Evolutionary conservation across 2,113 vertebrate species (phyloP), one percentile per base, ranked within the genome.

Genomic region (Spheniscus mendiculus): DNA sequence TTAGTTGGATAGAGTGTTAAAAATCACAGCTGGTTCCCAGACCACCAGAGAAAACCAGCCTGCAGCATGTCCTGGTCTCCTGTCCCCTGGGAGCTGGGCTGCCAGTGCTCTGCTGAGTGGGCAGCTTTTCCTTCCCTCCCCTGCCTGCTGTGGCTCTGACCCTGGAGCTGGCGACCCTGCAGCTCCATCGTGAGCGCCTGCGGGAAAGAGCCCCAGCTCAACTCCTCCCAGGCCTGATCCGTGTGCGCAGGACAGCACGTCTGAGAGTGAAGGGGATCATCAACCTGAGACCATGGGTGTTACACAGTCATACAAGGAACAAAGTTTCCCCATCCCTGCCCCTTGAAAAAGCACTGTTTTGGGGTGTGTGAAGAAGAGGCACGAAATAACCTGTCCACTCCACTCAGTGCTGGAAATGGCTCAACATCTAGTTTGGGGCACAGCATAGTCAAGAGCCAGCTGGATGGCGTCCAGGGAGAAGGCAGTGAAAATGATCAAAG

Each of bases 181-280:
- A 42, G 58, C 45, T 71, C 53, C 47, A 17, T 45, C 4, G 3
- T 25, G 44, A 36, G 38, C 1, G 0, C 44, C 38, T 40, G 15
- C 3, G 3, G 67, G 40, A 40, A 72, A 62, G 40, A 73, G 55
- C 36, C 45, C 30, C 27, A 34, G 58, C 52, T 69, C 26, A 34
- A 2, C 40, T 80, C 15, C 12, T 79, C 10, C 20, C 23, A 19
- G 67, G 11, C 21, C 5, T 25, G 15, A 15, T 40, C 50, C 1
- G 0, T 13, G 22, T 12, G 29, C 0, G 0, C 52, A 67, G 73
- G 38, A 27, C 63, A 49, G 53, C 0, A 0, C 15, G 3, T 45
- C 32, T n/a, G 32, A 55, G 71, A 53, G 23, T 2, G 25, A 58
- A 59, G 73, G 45, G 47, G 3, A 15, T 67, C 0, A 0, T 10